Conservation (phyloP, 2,797 vertebrate species). For the Etheostoma nigrum region DNA sequence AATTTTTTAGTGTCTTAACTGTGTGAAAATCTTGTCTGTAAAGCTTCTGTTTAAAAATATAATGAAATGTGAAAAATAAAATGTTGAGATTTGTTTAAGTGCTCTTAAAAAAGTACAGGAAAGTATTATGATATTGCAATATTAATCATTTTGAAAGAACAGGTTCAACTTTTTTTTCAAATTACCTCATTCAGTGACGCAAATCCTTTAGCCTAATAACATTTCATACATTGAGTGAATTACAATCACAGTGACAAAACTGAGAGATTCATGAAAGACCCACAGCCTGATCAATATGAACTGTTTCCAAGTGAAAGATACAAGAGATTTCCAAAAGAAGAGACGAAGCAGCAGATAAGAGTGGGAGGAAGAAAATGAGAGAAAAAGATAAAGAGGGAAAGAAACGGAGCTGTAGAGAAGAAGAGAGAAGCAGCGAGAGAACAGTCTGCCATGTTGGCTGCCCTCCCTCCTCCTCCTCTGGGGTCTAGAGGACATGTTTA, state of each 20-base stretch:
- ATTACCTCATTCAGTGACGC: conserved; percentile 49
- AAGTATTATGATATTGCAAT: conserved; percentile 25
- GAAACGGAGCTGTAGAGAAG: conserved; percentile 30
- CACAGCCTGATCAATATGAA: conserved; percentile 12
- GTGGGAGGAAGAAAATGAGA: conserved; percentile 50
- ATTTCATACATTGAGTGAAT: conserved; percentile 50
- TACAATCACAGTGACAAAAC: conserved; percentile 48
- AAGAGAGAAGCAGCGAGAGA: conserved; percentile 31
- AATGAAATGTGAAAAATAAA: not conserved
- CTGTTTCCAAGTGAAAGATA: conserved; percentile 23
- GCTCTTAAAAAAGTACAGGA: not conserved
- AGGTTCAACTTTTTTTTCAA: conserved; percentile 36
- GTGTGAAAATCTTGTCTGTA: not conserved
- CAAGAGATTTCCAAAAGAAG: conserved; percentile 34
- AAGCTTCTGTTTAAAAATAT: not conserved
- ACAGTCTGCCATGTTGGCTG: conserved; percentile 73
- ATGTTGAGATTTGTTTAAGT: conserved; percentile 14
- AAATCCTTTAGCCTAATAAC: conserved; percentile 52
- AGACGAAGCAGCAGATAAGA: conserved; percentile 32
- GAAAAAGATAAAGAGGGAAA: conserved; percentile 27
- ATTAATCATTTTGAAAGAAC: conserved; percentile 43
- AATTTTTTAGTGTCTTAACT: not conserved
- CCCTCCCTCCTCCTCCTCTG: conserved; percentile 73
- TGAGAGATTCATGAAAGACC: conserved; percentile 7
- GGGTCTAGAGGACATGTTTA: conserved; percentile 84